Base-by-base conservation (phyloP, 37 sponge, comb jelly and placozoan species). In the Chondrilla cf. caribensis region DNA sequence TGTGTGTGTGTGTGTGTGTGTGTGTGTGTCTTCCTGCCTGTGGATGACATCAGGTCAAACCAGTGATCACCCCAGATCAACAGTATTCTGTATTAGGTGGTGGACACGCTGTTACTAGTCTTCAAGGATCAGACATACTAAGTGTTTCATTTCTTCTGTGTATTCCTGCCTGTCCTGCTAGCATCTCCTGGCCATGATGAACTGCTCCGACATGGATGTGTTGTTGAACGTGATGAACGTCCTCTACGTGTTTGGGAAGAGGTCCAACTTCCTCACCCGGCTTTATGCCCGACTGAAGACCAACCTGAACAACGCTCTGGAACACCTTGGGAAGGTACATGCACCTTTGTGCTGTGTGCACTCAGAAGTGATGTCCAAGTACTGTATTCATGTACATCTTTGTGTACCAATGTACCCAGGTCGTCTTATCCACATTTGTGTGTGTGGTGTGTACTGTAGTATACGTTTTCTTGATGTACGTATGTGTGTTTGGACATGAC, bases 151-250 rank as follows among this genome's bases (percentile, higher is more conserved):
- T 83, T 6, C 28, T 6, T 51, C 19, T 55, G 44, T 81, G 43
- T 26, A 70, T 81, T 14, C 38, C n/a, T 24, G 9, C 22, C 35
- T 7, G 7, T 37, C 33, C n/a, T 22, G 17, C 19, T 78, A 97
- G 97, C 94, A 97, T 70, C 66, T 97, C 32, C 89, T 87, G 73
- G 82, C 79, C 31, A 79, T 98, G 82, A 68, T 98, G 64, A 88
- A 88, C 31, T 89, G 86, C 29, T 82, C 94, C 82, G 94, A 95
- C 84, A 78, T 98, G 82, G 96, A 98, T 39, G 86, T 98, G 25
- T 90, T 98, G 22, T 82, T 98, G n/a, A 89, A 93, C 44, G 94
- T 91, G 25, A 89, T 98, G n/a, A 95, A 98, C 64, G 88, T 98
- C 19, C 60, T 98, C 59, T 98, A 95, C 70, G 96, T 98, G 26